Conservation (phyloP, 2,888 invertebrate species). For the Hyposoter didymator region DNA sequence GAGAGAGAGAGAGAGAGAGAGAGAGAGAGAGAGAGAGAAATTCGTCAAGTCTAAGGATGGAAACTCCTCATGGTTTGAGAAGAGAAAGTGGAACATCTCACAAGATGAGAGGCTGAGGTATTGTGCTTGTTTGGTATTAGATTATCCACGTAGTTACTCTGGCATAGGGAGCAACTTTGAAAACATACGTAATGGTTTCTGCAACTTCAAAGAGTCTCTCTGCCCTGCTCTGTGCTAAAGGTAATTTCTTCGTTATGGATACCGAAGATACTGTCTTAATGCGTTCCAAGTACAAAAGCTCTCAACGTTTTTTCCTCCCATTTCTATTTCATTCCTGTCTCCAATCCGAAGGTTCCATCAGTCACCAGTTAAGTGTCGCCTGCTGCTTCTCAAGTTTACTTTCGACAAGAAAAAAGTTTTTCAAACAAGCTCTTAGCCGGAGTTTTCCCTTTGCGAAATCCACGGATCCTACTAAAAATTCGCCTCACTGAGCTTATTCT, state of each 20-base stretch:
- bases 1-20: not conserved
- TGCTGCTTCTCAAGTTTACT: not conserved
- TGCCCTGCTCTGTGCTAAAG: not conserved
- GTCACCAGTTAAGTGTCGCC: not conserved
- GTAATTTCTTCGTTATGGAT: not conserved
- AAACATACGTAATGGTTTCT: not conserved
- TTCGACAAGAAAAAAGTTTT: not conserved
- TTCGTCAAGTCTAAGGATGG: not conserved
- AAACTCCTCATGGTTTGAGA: not conserved
- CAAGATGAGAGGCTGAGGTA: slow-evolving; percentile 11
- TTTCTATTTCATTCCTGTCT: not conserved
- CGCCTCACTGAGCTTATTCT: slow-evolving; percentile 15
- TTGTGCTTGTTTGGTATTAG: slow-evolving; percentile 7
- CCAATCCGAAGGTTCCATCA: not conserved
- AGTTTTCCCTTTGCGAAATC: not conserved
- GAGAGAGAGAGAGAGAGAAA: slow-evolving; percentile 19
- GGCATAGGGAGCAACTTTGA: not conserved
- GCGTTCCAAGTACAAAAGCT: not conserved
- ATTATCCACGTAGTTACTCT: slow-evolving; percentile 6
- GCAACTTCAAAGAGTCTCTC: not conserved
- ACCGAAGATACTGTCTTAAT: not conserved
- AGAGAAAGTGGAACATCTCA: not conserved
- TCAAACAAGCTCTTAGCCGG: not conserved
- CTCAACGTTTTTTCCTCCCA: not conserved
- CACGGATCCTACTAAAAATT: not conserved